Evolutionary conservation across 1,140 invertebrate species (phyloP).

Genomic region (Drosophila sulfurigaster): DNA sequence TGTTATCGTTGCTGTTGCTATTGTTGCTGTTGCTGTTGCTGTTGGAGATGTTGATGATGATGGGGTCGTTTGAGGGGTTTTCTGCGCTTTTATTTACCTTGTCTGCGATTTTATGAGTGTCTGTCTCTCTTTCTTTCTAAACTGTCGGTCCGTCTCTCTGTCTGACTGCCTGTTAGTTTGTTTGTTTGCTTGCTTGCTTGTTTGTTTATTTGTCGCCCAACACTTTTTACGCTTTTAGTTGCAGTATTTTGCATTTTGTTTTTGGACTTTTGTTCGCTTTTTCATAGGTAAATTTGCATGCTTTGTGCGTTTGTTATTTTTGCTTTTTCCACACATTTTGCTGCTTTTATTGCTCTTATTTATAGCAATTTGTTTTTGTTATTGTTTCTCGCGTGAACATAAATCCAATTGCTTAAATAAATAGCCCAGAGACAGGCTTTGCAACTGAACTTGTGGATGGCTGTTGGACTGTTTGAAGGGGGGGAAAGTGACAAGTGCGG

Average conservation of each 20-base stretch:
- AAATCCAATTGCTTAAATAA: conserved; percentile 69
- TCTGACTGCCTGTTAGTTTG: conserved; percentile 14
- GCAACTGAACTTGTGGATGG: neutral
- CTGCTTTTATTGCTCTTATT: conserved; percentile 63
- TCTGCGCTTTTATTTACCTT: conserved; percentile 70
- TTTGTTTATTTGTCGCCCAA: conserved; percentile 31
- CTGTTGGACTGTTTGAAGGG: neutral
- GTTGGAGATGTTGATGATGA: conserved; percentile 15
- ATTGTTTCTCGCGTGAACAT: conserved; percentile 49
- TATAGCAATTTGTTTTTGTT: conserved; percentile 55
- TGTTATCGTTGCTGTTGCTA: conserved; percentile 14
- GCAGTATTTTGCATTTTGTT: conserved; percentile 50
- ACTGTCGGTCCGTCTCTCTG: neutral
- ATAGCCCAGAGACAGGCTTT: conserved; percentile 27
- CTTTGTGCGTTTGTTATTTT: conserved; percentile 55
- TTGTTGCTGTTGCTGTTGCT: conserved; percentile 30
- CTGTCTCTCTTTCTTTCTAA: conserved; percentile 6
- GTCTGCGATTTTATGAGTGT: conserved; percentile 60
- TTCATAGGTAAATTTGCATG: conserved; percentile 60
- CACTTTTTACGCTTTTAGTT: conserved; percentile 50
- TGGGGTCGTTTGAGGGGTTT: conserved; percentile 38
- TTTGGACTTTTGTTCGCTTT: conserved; percentile 25
- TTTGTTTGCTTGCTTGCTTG: conserved; percentile 9
- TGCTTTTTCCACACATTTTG: conserved; percentile 37
- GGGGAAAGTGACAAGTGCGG: neutral